These are phyloP conservation scores for Protonemura montana DNA, from an alignment of 2,888 invertebrate species.

Conservation along the genomic window DNA sequence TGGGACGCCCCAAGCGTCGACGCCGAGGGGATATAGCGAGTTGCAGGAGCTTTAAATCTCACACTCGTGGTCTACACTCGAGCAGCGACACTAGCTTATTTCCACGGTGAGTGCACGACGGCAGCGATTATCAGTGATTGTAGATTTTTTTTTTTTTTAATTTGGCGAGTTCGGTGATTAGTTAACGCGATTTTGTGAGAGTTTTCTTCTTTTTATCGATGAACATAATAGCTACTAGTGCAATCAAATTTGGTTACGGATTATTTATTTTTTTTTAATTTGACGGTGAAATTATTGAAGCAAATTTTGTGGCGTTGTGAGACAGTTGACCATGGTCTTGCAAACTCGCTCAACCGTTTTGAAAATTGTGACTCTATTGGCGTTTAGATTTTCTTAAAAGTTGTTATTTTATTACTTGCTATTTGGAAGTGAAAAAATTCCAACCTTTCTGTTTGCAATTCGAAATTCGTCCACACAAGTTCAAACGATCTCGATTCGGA, in stretches of 20 bases:
- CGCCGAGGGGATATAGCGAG: constrained; percentile 39
- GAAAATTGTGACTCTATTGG: neutral
- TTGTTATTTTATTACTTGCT: neutral
- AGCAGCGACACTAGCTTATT: constrained; percentile 28
- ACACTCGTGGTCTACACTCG: constrained; percentile 26
- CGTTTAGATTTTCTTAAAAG: neutral
- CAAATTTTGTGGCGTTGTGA: neutral
- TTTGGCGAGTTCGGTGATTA: neutral
- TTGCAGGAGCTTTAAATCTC: neutral
- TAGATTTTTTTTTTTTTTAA: neutral
- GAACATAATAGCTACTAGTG: too few species aligned
- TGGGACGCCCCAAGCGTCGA: constrained; percentile 21
- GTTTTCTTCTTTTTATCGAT: constrained; percentile 2
- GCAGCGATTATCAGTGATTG: neutral
- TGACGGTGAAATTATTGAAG: neutral
- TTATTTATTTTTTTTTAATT: neutral
- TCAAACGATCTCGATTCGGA: neutral
- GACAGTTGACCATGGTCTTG: neutral
- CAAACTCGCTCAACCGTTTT: neutral
- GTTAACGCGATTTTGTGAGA: neutral
- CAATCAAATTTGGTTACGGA: neutral
- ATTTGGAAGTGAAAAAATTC: neutral
- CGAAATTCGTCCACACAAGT: neutral
- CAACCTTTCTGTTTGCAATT: neutral
- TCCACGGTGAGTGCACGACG: constrained; percentile 26